These are phyloP conservation scores for Synergus laeviventris DNA, from an alignment of 2,888 invertebrate genomes.

Conservation along the genomic window DNA sequence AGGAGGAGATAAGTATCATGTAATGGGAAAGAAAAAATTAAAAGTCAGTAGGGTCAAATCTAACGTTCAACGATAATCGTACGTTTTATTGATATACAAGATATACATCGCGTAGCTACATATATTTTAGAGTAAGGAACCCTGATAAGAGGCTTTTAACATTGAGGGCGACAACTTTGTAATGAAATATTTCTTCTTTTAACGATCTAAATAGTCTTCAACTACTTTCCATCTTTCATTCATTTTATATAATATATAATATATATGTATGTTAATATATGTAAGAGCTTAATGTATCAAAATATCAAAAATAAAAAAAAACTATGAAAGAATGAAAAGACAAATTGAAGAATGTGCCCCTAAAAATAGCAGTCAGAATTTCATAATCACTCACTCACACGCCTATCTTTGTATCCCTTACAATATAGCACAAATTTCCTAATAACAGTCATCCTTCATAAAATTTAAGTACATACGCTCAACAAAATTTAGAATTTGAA, in stretches of 20 bases:
- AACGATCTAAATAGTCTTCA: neutral
- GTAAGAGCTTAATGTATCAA: neutral
- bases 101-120: conserved; percentile 68
- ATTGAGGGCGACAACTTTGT: neutral
- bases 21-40: neutral
- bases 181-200: neutral
- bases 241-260: too few species aligned
- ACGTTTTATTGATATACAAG: conserved; percentile 73
- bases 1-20: neutral
- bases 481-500: neutral
- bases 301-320: conserved; percentile 10
- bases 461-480: conserved; percentile 13
- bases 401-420: conserved; percentile 20
- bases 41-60: neutral
- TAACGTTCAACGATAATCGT: conserved; percentile 65
- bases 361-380: conserved; percentile 9
- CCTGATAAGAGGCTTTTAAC: neutral
- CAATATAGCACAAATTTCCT: conserved; percentile 26
- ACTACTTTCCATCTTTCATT: neutral
- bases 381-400: conserved; percentile 12
- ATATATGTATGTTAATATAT: neutral
- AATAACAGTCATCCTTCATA: conserved; percentile 16
- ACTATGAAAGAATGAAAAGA: neutral
- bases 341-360: neutral
- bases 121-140: conserved; percentile 31